A percentile compares a stretch with the other conserved stretches of the same genome.
Evolutionary conservation across 2,113 vertebrate species (phyloP).

Genomic region (Eretmochelys imbricata): DNA sequence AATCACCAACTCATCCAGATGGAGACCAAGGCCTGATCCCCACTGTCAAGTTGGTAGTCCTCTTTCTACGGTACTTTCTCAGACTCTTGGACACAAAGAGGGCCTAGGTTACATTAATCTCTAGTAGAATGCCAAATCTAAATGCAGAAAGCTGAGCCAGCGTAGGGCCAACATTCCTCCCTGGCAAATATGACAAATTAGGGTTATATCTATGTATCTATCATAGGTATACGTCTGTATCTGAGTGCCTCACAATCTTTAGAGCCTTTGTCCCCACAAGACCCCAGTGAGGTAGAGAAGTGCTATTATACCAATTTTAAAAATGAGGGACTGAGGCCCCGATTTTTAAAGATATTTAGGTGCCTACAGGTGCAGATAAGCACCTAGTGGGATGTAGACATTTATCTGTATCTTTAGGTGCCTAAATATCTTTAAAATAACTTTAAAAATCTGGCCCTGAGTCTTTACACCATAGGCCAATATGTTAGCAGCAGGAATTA

Average conservation of each 20-base stretch:
- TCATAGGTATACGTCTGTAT: neutral
- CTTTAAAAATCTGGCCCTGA: neutral
- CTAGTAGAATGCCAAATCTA: neutral
- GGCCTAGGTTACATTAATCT: neutral
- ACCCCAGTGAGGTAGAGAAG: neutral
- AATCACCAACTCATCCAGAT: neutral
- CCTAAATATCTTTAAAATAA: neutral
- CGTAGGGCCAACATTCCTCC: neutral
- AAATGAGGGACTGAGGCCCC: neutral
- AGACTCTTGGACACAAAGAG: constrained; percentile 1
- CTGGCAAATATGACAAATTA: constrained; percentile 10
- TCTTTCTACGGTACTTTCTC: neutral
- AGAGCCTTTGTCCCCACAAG: neutral
- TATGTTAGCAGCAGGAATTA: neutral
- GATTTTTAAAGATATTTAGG: neutral
- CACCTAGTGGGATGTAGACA: neutral
- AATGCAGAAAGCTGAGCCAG: constrained; percentile 32
- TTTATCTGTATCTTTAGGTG: neutral
- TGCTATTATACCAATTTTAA: neutral
- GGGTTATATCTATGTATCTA: constrained; percentile 1
- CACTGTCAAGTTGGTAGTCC: neutral
- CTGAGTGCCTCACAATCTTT: neutral
- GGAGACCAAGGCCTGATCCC: neutral
- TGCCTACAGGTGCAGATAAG: neutral
- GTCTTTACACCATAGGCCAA: neutral